Evolutionary conservation across 2,888 invertebrate genomes (phyloP).

Genomic region (Gastracanthus pulcherrimus): DNA sequence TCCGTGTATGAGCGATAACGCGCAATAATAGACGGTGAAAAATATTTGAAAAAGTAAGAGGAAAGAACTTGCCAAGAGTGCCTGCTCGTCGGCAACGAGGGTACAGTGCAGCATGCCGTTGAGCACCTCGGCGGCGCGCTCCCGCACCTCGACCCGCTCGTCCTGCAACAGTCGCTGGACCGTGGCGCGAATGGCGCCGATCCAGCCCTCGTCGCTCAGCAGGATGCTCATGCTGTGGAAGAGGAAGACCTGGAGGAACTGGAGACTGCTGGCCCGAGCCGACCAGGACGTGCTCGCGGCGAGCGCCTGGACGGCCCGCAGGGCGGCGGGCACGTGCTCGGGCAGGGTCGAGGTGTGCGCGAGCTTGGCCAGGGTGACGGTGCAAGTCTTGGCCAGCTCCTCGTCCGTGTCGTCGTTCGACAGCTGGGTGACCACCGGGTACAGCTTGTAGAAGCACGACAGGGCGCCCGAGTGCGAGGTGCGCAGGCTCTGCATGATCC

Average conservation of each 20-base stretch:
- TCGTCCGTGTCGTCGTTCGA: constrained; percentile 89
- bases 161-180: constrained; percentile 85
- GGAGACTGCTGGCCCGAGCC: constrained; percentile 82
- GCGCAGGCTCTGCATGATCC: constrained; percentile 69
- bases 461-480: constrained; percentile 76
- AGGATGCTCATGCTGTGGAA: constrained; percentile 86
- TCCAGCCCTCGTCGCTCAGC: constrained; percentile 79
- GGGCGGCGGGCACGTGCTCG: constrained; percentile 80
- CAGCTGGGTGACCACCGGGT: constrained; percentile 84
- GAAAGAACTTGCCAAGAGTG: constrained; percentile 79
- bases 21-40: neutral
- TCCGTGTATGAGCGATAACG: too few relatives aligned
- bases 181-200: constrained; percentile 81
- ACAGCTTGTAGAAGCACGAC: constrained; percentile 81
- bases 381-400: constrained; percentile 85
- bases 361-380: constrained; percentile 83
- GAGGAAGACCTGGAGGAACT: constrained; percentile 85
- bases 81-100: constrained; percentile 82
- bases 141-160: constrained; percentile 88
- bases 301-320: constrained; percentile 80
- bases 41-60: neutral
- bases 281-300: constrained; percentile 82
- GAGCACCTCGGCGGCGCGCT: constrained; percentile 88
- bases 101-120: constrained; percentile 93
- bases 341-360: constrained; percentile 82